Conservation (phyloP, 2,797 vertebrate species). For the Arnoldichthys spilopterus region DNA sequence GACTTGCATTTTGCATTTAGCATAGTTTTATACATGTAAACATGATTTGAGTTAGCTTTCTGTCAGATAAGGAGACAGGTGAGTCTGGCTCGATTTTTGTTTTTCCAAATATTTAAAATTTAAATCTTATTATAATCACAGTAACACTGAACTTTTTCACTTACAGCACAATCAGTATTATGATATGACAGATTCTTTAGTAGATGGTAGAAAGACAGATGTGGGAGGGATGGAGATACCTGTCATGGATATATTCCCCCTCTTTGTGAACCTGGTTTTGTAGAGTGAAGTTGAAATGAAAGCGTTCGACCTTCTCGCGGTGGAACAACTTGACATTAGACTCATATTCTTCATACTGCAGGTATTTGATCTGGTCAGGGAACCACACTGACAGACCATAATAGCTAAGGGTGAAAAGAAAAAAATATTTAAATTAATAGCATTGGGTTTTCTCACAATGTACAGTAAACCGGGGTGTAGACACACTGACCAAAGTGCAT, state of each 20-base stretch:
- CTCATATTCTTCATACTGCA: constrained; percentile 92
- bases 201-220: not conserved
- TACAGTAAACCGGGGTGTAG: no score
- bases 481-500: no score
- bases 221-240: constrained; percentile 70
- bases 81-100: not conserved
- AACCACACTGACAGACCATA: constrained; percentile 97
- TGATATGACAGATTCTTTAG: no score
- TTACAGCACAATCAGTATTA: not conserved
- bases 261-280: constrained; percentile 94
- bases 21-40: no score
- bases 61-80: no score
- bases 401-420: constrained; percentile 77
- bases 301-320: constrained; percentile 84
- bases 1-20: no score
- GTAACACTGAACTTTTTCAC: no score
- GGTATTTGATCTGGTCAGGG: constrained; percentile 96
- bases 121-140: no score
- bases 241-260: constrained; percentile 89
- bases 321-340: constrained; percentile 86
- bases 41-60: no score
- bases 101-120: no score
- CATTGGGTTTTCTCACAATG: not conserved
- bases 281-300: constrained; percentile 96
- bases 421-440: not conserved